Percentiles rank a stretch among this genome's conserved stretches.
Conservation (phyloP, 2,797 vertebrate species). For the Argyrosomus regius region DNA sequence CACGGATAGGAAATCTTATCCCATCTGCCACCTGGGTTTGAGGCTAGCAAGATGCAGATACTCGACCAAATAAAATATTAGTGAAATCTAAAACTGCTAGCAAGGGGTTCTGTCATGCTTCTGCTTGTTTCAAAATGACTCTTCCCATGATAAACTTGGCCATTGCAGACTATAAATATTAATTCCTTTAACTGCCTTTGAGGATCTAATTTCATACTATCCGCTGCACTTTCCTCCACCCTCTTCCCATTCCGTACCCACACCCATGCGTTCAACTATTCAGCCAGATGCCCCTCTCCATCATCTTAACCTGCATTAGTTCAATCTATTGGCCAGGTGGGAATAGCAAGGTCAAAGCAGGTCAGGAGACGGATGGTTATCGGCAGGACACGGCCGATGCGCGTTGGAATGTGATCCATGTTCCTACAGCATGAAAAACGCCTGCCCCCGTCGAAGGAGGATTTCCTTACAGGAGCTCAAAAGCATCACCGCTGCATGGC, state of each 20-base stretch:
- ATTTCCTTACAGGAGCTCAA: constrained; percentile 70
- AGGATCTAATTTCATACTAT: constrained; percentile 74
- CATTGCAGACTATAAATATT: constrained; percentile 74
- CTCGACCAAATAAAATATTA: constrained; percentile 63
- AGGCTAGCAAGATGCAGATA: constrained; percentile 49
- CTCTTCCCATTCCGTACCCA: constrained; percentile 56
- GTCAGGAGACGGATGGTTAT: constrained; percentile 67
- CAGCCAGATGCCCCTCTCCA: constrained; percentile 59
- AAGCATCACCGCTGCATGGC: constrained; percentile 34
- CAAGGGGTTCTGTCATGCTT: constrained; percentile 42
- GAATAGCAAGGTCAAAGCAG: constrained; percentile 70
- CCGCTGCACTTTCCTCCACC: constrained; percentile 47
- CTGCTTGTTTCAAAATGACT: constrained; percentile 43
- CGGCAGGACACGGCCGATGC: constrained; percentile 31
- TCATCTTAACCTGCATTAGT: constrained; percentile 49
- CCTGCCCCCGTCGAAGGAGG: constrained; percentile 51
- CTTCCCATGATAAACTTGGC: constrained; percentile 53
- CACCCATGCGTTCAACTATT: constrained; percentile 76
- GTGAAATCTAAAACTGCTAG: constrained; percentile 50
- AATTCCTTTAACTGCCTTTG: constrained; percentile 69
- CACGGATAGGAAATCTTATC: constrained; percentile 67
- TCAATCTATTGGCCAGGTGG: constrained; percentile 69
- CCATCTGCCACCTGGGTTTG: constrained; percentile 65
- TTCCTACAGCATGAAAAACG: constrained; percentile 54
- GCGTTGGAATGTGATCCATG: constrained; percentile 54